Evolutionary conservation across 2,888 invertebrate species (phyloP).

Genomic region (Acanthosepion lycidas): DNA sequence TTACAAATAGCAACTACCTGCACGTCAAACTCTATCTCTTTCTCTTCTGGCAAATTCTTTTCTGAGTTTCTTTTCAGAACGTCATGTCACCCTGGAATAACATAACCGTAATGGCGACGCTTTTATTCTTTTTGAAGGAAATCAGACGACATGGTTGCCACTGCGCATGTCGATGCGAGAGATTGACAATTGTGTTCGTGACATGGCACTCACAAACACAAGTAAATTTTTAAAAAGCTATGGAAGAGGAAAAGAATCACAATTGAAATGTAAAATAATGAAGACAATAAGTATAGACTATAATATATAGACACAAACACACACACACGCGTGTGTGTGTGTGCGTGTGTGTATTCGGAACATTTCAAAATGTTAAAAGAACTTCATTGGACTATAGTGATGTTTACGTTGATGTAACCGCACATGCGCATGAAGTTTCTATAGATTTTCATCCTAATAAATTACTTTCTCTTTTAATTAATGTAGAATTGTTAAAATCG

Average conservation of each 20-base stretch:
- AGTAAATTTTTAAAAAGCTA: background rate
- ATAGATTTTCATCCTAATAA: no score
- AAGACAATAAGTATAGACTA: no score
- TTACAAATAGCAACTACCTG: no score
- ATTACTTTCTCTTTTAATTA: no score
- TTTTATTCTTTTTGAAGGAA: background rate
- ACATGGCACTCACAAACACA: background rate
- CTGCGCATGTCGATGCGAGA: background rate
- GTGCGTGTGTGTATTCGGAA: no score
- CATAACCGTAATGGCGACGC: background rate
- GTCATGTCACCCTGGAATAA: background rate
- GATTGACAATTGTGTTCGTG: constrained; percentile 12
- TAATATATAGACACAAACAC: no score
- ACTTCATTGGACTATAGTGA: no score
- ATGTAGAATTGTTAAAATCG: no score
- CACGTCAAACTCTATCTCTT: background rate
- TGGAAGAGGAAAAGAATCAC: background rate
- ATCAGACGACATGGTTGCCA: background rate
- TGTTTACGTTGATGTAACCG: no score
- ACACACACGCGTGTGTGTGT: rapidly evolving
- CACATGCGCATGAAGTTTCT: no score
- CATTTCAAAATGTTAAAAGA: no score
- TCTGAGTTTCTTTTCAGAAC: background rate
- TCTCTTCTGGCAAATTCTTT: background rate
- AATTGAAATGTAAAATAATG: no score